Base-by-base conservation (phyloP, 2,888 invertebrate species). In the Pseudolycoriella hygida region DNA sequence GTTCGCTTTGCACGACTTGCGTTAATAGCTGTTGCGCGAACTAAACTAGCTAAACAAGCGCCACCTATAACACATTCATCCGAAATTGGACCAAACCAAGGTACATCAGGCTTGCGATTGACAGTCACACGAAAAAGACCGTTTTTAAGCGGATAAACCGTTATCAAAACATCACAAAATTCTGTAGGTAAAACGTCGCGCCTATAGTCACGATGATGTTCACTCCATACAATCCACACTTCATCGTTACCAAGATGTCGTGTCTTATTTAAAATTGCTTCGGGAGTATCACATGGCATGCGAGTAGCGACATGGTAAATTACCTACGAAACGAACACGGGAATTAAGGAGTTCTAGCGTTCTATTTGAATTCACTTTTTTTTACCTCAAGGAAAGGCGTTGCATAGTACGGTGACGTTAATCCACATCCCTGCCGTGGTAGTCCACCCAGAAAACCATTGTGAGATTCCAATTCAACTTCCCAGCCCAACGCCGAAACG, bases 151-250 rank as follows among this genome's bases (percentile, higher is more conserved):
- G 97, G 96, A 70, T 98, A 97, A 56, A 99, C 85, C 40, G 84
- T 87, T 58, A 98, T 90, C 49, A 98, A 76, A 50, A 98, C 90
- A 71, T 98, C 98, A 64, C 96, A 97, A 73, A 98, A 98, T 69
- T 98, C 96, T 11, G 98, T 98, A 45, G 97, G 94, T 60, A 99
- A 82, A 55, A 96, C 94, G 59, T 93, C 93, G 46, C 96, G 77
- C 48, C 93, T 76, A 70, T 98, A 98, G 59, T 94, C 90, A 50
- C 94, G 75, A 65, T 76, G 77, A 66, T 98, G 94, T 60, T 99
- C 98, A 43, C 93, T 94, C 98, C 98, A 98, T 25, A 99, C 93
- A 51, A 98, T 92, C 62, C 97, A 97, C 47, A 98, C 89, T 66
- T 97, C 96, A 65, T 97, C 96, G 67, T 97, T 97, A 41, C 96